These are phyloP conservation scores for Bugula neritina DNA, from an alignment of 2,888 invertebrate genomes.

Conservation along the genomic window DNA sequence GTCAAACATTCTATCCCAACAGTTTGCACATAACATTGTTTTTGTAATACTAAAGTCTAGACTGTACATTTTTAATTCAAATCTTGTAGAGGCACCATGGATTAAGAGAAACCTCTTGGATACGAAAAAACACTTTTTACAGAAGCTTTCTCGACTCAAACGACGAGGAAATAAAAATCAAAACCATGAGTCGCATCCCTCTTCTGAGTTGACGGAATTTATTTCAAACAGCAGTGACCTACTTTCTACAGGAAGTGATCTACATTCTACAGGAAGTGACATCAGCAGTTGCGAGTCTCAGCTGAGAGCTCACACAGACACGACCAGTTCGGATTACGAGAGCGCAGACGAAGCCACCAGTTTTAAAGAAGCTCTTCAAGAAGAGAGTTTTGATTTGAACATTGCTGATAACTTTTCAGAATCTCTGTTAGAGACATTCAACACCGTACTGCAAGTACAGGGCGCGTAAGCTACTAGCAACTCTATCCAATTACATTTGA, in stretches of 20 bases:
- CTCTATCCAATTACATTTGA: too few relatives aligned
- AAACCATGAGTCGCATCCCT: too few relatives aligned
- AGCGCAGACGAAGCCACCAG: not conserved
- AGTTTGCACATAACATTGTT: too few relatives aligned
- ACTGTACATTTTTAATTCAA: too few relatives aligned
- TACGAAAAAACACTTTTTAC: not conserved
- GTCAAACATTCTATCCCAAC: too few relatives aligned
- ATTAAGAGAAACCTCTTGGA: not conserved
- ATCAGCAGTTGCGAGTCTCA: not conserved
- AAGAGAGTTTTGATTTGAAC: not conserved
- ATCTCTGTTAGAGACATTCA: not conserved
- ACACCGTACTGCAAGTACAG: not conserved
- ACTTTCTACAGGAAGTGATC: not conserved
- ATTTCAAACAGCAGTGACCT: not conserved
- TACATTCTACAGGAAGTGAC: not conserved
- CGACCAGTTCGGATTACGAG: not conserved
- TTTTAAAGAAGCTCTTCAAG: not conserved
- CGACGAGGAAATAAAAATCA: not conserved
- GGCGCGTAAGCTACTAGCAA: too few relatives aligned
- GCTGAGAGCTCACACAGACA: not conserved
- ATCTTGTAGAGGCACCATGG: not conserved
- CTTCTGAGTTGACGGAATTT: too few relatives aligned
- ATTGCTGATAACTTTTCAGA: constrained; percentile 15
- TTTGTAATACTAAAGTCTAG: too few relatives aligned
- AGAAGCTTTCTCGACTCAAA: not conserved